Percentiles rank a stretch among this genome's conserved stretches.
Conservation (phyloP, 2,113 vertebrate genomes). For the Apus apus region DNA sequence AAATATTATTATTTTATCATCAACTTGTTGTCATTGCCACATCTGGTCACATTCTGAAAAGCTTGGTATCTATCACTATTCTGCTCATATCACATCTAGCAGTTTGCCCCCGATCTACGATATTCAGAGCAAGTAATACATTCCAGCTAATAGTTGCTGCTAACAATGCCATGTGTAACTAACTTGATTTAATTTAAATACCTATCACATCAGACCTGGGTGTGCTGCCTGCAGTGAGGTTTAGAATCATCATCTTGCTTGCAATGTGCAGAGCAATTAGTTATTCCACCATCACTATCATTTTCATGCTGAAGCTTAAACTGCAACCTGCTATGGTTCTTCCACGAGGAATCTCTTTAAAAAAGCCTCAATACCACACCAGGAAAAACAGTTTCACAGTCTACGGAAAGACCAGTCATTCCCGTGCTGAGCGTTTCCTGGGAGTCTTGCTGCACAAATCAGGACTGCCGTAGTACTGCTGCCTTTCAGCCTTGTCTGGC, state of each 20-base stretch:
- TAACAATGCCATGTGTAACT: neutral
- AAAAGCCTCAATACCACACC: neutral
- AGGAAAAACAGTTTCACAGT: neutral
- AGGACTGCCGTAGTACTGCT: neutral
- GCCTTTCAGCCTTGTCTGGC: neutral
- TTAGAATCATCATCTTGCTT: neutral
- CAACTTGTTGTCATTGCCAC: neutral
- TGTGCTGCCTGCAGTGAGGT: neutral
- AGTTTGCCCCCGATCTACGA: neutral
- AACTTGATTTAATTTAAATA: neutral
- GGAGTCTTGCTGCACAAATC: neutral
- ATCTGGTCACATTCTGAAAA: neutral
- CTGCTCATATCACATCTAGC: neutral
- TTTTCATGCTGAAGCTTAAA: neutral
- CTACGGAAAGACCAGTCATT: neutral
- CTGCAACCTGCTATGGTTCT: neutral
- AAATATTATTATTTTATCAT: neutral
- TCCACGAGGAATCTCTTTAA: neutral
- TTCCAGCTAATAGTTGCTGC: neutral
- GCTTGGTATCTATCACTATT: neutral
- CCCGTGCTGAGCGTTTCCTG: neutral
- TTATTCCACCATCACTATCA: neutral
- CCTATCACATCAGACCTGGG: neutral
- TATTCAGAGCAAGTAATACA: neutral
- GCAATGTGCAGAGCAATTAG: neutral